Conservation (phyloP, 2,888 invertebrate genomes). For the Operophtera brumata region DNA sequence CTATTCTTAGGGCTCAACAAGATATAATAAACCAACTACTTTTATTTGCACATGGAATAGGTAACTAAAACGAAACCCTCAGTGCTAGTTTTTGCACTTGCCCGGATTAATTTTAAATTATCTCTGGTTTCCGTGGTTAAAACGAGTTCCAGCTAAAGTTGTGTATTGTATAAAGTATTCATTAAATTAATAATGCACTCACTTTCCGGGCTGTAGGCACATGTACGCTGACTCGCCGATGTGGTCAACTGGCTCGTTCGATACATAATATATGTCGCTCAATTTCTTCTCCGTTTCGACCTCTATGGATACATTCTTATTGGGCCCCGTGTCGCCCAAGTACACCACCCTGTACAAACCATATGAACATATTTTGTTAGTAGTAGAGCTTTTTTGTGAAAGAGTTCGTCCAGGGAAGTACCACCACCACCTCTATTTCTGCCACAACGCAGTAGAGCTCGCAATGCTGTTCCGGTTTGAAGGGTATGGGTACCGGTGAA, state of each 20-base stretch:
- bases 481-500: too few relatives aligned
- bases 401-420: too few relatives aligned
- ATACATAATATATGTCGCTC: conserved; percentile 80
- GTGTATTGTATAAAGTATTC: neutral
- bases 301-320: conserved; percentile 66
- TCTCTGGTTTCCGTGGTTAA: neutral
- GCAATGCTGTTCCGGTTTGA: too few relatives aligned
- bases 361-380: neutral
- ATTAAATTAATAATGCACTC: conserved; percentile 26
- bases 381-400: too few relatives aligned
- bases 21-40: too few relatives aligned
- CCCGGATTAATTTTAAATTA: neutral
- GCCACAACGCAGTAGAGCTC: too few relatives aligned
- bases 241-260: conserved; percentile 62
- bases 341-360: conserved; percentile 64
- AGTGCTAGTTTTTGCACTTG: too few relatives aligned
- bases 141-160: neutral
- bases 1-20: too few relatives aligned
- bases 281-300: conserved; percentile 69
- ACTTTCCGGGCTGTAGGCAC: conserved; percentile 82
- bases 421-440: too few relatives aligned
- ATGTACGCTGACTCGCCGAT: conserved; percentile 82
- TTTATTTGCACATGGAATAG: too few relatives aligned
- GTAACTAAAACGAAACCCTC: too few relatives aligned
- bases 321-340: conserved; percentile 65